These are phyloP conservation scores for Himalopsyche kuldschensis DNA, from an alignment of 2,888 invertebrate genomes.

Conservation along the genomic window DNA sequence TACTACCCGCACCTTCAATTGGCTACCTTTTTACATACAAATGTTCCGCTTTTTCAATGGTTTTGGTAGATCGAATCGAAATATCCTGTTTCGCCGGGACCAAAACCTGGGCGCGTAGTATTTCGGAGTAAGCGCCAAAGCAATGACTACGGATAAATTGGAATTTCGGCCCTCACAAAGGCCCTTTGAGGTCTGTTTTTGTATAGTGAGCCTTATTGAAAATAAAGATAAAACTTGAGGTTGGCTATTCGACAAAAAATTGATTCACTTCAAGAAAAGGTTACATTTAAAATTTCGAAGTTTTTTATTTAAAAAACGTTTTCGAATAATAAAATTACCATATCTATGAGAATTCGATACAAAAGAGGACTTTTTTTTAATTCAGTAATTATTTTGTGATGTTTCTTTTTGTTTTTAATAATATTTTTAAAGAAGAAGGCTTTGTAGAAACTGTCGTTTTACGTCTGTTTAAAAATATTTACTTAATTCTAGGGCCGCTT, in stretches of 20 bases:
- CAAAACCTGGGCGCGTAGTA: not conserved
- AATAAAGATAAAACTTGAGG: not conserved
- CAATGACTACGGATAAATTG: constrained; percentile 24
- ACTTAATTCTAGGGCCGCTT: too few species aligned
- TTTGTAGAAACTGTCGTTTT: too few species aligned
- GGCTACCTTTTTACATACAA: not conserved
- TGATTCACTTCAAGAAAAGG: not conserved
- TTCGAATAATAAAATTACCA: not conserved
- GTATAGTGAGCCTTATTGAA: constrained; percentile 8
- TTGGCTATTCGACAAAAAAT: not conserved
- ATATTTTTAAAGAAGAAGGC: too few species aligned
- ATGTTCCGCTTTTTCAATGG: not conserved
- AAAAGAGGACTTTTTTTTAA: too few species aligned
- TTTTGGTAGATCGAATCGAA: not conserved
- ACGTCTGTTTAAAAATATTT: too few species aligned
- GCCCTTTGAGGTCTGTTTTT: constrained; percentile 22
- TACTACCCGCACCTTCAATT: not conserved
- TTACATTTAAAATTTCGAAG: not conserved
- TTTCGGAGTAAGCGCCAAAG: constrained; percentile 12
- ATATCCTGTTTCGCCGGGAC: constrained; percentile 12
- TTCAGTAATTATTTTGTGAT: too few species aligned
- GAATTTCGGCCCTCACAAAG: constrained; percentile 27
- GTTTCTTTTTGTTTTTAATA: too few species aligned
- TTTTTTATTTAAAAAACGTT: not conserved
- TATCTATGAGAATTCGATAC: too few species aligned